These are phyloP conservation scores for Lepisosteus oculatus DNA, from an alignment of 2,113 vertebrate genomes.

Conservation along the genomic window DNA sequence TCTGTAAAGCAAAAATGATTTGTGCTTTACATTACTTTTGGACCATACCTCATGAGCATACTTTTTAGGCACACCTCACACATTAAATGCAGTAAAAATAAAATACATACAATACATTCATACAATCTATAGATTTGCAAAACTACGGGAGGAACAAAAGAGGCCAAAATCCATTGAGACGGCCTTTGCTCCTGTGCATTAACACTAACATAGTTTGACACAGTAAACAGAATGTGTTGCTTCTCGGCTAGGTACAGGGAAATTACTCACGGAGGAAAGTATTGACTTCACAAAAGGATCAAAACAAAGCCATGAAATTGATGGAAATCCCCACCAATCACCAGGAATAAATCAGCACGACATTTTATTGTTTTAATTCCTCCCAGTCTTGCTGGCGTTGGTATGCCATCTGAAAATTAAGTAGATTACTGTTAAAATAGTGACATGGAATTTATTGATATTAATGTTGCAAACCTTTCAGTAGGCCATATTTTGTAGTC, in stretches of 20 bases:
- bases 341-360: slow-evolving; percentile 24
- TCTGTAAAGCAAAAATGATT: too few relatives aligned
- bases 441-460: slow-evolving; percentile 17
- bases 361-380: slow-evolving; percentile 28
- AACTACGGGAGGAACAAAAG: not conserved
- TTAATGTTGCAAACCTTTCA: slow-evolving; percentile 18
- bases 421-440: slow-evolving; percentile 23
- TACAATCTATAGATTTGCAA: too few relatives aligned
- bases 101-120: too few relatives aligned
- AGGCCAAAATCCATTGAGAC: not conserved
- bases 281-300: slow-evolving; percentile 29
- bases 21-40: too few relatives aligned
- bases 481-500: slow-evolving; percentile 13
- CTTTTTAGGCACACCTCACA: too few relatives aligned
- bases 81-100: too few relatives aligned
- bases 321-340: slow-evolving; percentile 23
- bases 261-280: slow-evolving; percentile 30
- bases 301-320: slow-evolving; percentile 27
- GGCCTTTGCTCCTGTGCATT: not conserved
- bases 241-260: slow-evolving; percentile 34
- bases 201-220: slow-evolving; percentile 36
- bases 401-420: slow-evolving; percentile 21
- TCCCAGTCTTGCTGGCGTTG: not conserved
- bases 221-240: slow-evolving; percentile 41
- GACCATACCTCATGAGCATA: too few relatives aligned